These are phyloP conservation scores for Coregonus clupeaformis DNA, from an alignment of 2,113 vertebrate species.

Conservation along the genomic window DNA sequence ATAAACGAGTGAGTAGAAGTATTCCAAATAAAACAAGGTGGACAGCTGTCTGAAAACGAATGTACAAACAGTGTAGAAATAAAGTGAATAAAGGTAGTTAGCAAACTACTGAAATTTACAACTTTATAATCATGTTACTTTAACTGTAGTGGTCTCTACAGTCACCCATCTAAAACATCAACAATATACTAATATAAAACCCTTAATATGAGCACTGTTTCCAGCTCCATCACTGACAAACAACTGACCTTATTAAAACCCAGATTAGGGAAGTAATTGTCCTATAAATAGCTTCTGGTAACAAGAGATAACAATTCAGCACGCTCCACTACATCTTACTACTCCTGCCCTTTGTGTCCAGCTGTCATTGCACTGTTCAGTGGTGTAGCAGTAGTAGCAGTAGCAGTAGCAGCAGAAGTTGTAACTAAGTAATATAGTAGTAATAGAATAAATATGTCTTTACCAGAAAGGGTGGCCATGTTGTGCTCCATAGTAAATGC, in stretches of 20 bases:
- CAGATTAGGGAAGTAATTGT: constrained; percentile 43
- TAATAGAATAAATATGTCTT: constrained; percentile 24
- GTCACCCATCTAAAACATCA: neutral
- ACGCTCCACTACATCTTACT: neutral
- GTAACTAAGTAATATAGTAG: neutral
- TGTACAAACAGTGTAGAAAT: neutral
- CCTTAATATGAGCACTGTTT: neutral
- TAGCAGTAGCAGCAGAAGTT: neutral
- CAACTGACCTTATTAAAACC: neutral
- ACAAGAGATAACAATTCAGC: neutral
- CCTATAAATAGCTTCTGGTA: constrained; percentile 5
- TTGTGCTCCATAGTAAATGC: constrained; percentile 85
- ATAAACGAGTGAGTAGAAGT: neutral
- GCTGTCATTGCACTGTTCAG: too few species aligned
- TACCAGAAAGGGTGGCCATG: constrained; percentile 83
- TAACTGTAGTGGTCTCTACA: neutral
- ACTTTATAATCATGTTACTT: neutral
- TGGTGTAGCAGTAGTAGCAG: neutral
- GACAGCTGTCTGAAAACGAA: neutral
- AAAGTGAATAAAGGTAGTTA: neutral
- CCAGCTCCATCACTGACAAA: too few species aligned
- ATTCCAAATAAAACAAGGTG: too few species aligned
- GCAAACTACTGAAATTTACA: neutral
- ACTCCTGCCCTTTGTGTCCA: neutral
- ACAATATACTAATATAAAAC: neutral